A percentile compares a stretch with the other conserved stretches of the same genome.
phyloP scores from a whole-genome alignment of 2,888 invertebrate genomes.

The Tachina lurida region DNA sequence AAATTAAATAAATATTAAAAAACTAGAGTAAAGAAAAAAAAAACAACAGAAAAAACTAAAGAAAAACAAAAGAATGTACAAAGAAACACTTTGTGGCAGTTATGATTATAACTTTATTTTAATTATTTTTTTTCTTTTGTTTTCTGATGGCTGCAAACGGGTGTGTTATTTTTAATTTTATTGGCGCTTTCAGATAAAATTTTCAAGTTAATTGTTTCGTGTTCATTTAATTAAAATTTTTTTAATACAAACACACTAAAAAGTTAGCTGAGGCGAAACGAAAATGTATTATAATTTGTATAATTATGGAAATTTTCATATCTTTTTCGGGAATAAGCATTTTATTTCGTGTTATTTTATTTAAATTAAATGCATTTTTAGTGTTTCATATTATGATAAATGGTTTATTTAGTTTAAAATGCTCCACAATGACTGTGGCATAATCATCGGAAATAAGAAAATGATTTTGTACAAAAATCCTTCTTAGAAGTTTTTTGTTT shows the following conservation, averaged over 20 bases:
- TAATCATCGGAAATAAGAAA: not conserved
- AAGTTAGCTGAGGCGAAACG: conserved; percentile 23
- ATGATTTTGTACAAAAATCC: not conserved
- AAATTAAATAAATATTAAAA: not conserved
- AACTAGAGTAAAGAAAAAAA: not conserved
- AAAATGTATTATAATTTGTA: conserved; percentile 1
- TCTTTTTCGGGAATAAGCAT: not conserved
- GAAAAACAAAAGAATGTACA: not conserved
- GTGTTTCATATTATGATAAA: conserved; percentile 1
- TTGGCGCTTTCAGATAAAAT: conserved; percentile 32
- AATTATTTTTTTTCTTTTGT: conserved; percentile 26
- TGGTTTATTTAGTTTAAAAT: conserved; percentile 3
- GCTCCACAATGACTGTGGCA: not conserved
- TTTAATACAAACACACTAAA: not conserved
- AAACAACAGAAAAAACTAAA: not conserved
- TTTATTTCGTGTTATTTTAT: conserved; percentile 19
- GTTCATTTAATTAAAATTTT: conserved; percentile 66
- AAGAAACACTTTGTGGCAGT: conserved; percentile 30
- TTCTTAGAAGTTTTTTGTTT: not conserved
- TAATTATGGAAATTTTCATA: conserved; percentile 47
- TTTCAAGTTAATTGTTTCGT: conserved; percentile 68
- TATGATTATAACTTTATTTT: conserved; percentile 51
- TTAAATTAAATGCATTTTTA: conserved; percentile 24
- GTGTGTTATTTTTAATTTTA: conserved; percentile 9
- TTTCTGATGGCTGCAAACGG: not conserved